These are phyloP conservation scores for Microcebus tavaratra DNA, from an alignment of 2,113 vertebrate species.

Conservation along the genomic window DNA sequence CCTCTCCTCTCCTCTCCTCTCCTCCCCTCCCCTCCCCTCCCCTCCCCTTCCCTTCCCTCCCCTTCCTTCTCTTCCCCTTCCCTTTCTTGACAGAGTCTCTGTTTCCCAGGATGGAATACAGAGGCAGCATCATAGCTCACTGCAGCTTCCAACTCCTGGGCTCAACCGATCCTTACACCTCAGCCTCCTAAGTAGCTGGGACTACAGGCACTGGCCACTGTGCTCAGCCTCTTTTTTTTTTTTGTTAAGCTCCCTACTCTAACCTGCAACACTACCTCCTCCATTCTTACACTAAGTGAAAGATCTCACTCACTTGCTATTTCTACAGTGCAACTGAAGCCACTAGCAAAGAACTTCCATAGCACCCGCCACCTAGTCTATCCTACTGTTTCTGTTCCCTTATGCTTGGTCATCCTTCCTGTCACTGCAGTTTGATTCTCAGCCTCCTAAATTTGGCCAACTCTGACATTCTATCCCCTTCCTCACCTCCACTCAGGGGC, in stretches of 20 bases:
- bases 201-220: too few species aligned
- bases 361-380: accelerated
- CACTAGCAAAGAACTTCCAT: not conserved
- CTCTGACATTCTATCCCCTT: not conserved
- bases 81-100: too few species aligned
- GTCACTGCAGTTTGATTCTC: not conserved
- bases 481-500: not conserved
- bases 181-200: too few species aligned
- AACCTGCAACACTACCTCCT: not conserved
- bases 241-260: not conserved
- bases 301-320: not conserved
- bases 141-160: too few species aligned
- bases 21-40: too few species aligned
- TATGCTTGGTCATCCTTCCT: not conserved
- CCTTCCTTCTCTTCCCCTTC: too few species aligned
- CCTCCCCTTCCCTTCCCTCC: too few species aligned
- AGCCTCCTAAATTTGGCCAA: not conserved
- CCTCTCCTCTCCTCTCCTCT: too few species aligned
- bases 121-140: too few species aligned
- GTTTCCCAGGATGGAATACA: too few species aligned
- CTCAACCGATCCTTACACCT: too few species aligned
- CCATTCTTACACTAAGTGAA: not conserved
- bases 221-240: not conserved
- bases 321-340: not conserved
- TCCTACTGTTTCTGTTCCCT: accelerated